Percentiles rank a stretch among this genome's conserved stretches.
Conservation (phyloP, 2,888 invertebrate genomes). For the Drosophila mimetica region DNA sequence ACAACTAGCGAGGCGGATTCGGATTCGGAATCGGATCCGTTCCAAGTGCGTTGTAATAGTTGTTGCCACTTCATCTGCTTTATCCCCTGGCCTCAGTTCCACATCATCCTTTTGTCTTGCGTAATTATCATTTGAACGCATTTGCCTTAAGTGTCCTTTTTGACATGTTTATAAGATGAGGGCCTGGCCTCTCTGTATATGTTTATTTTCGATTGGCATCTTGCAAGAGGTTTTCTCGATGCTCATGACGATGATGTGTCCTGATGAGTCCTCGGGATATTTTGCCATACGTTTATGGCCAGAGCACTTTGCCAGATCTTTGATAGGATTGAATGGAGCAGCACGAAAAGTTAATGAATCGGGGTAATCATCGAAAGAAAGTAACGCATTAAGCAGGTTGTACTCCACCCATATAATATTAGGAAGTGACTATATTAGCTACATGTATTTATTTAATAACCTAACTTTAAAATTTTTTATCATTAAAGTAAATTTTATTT, state of each 20-base stretch:
- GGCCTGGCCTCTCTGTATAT: slow-evolving; percentile 24
- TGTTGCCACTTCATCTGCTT: slow-evolving; percentile 74
- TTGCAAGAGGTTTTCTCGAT: slow-evolving; percentile 29
- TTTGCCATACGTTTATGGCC: slow-evolving; percentile 13
- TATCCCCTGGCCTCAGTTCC: slow-evolving; percentile 35
- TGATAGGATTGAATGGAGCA: slow-evolving; percentile 25
- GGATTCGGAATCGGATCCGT: slow-evolving; percentile 34
- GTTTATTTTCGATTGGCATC: slow-evolving; percentile 45
- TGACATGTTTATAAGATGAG: slow-evolving; percentile 79
- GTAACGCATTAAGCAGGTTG: too few relatives aligned
- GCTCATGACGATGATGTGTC: slow-evolving; percentile 40
- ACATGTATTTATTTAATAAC: too few relatives aligned
- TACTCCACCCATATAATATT: too few relatives aligned
- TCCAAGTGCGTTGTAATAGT: slow-evolving; percentile 76
- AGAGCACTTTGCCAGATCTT: slow-evolving; percentile 39
- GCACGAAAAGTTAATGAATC: slow-evolving; percentile 31
- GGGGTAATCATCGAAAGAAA: slow-evolving; percentile 12
- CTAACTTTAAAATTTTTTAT: not conserved
- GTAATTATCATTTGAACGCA: slow-evolving; percentile 80
- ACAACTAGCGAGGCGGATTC: slow-evolving; percentile 62
- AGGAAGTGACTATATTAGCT: not conserved
- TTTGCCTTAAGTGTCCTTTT: slow-evolving; percentile 78
- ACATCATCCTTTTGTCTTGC: slow-evolving; percentile 49
- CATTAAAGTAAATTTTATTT: too few relatives aligned
- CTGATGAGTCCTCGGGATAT: slow-evolving; percentile 27